phyloP scores from a whole-genome alignment of 2,797 vertebrate genomes.

The Austrolebias charrua region DNA sequence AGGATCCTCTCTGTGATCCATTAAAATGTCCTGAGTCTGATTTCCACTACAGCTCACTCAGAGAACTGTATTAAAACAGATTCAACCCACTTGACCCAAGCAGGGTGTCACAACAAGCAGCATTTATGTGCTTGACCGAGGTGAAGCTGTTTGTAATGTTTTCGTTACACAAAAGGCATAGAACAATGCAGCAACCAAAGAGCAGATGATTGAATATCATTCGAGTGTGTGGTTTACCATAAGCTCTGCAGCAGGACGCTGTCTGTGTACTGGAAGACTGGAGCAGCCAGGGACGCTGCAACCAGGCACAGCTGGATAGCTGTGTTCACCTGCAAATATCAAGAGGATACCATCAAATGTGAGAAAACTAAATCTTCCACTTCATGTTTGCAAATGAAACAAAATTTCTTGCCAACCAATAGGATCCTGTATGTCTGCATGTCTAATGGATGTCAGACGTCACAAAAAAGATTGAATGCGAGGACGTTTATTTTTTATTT shows the following conservation, averaged over 20 bases:
- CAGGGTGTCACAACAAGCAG: constrained; percentile 21
- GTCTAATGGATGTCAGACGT: no score
- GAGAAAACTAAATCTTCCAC: neutral
- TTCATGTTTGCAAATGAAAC: no score
- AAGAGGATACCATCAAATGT: neutral
- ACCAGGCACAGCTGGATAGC: constrained; percentile 93
- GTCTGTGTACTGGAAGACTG: constrained; percentile 95
- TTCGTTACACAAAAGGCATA: no score
- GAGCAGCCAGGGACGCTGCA: constrained; percentile 92
- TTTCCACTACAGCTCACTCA: constrained; percentile 6
- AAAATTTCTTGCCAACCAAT: no score
- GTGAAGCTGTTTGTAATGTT: constrained; percentile 9
- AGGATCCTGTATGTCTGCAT: no score
- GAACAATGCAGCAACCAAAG: no score
- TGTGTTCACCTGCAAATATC: constrained; percentile 87
- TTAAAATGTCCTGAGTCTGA: neutral
- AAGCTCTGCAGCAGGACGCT: constrained; percentile 89
- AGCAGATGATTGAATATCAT: no score
- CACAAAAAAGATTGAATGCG: no score
- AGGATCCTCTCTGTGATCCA: constrained; percentile 24
- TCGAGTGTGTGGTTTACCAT: constrained; percentile 80
- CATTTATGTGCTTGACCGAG: constrained; percentile 30
- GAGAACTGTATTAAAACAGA: constrained; percentile 23
- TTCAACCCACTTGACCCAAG: constrained; percentile 42
- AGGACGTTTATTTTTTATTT: no score